phyloP scores from a whole-genome alignment of 2,888 invertebrate species.

The Dicranocentrus wangi region DNA sequence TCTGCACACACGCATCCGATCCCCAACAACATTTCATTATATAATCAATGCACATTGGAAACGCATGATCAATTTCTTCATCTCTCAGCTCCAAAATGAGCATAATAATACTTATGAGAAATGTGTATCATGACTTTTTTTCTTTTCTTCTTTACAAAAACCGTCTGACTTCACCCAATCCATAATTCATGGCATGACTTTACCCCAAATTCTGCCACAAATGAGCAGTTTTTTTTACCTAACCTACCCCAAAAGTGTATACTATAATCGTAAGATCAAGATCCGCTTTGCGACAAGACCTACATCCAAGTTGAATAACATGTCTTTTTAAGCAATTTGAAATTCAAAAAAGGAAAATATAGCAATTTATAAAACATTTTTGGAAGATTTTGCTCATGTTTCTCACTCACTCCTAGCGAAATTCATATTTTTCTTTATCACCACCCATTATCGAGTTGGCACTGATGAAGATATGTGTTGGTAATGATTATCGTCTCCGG shows the following conservation, averaged over 20 bases:
- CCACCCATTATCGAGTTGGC: neutral
- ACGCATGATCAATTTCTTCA: neutral
- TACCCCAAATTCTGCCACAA: neutral
- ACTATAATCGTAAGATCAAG: constrained; percentile 9
- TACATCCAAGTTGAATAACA: neutral
- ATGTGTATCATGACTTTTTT: neutral
- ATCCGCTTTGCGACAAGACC: neutral
- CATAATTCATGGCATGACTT: neutral
- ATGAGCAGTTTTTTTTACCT: neutral
- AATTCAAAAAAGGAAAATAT: constrained; percentile 4
- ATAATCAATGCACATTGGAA: neutral
- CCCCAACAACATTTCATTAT: neutral
- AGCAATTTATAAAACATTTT: too few relatives aligned
- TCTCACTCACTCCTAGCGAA: too few relatives aligned
- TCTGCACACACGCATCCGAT: neutral
- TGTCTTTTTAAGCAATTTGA: neutral
- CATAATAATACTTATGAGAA: neutral
- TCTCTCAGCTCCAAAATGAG: neutral
- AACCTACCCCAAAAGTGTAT: constrained; percentile 6
- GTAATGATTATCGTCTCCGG: constrained; percentile 46
- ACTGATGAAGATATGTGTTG: constrained; percentile 31
- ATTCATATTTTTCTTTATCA: neutral
- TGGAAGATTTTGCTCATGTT: too few relatives aligned
- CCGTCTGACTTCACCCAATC: neutral
- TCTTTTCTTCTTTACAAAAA: neutral